Percentiles rank a stretch among this genome's conserved stretches.
Evolutionary conservation across 2,797 vertebrate species (phyloP).

Genomic region (Lacerta viridis): DNA sequence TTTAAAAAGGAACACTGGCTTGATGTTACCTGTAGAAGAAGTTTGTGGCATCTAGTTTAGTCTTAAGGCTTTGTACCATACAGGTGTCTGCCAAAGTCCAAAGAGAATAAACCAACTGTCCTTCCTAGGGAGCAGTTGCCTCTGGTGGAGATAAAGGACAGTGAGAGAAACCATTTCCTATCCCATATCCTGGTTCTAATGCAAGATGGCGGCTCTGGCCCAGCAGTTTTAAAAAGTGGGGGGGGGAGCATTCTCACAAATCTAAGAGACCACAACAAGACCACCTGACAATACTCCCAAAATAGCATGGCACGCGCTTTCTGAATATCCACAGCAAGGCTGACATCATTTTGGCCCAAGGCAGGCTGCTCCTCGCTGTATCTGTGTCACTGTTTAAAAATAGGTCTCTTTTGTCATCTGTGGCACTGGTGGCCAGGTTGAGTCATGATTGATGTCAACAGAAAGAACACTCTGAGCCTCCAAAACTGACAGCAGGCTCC

Average conservation of each 20-base stretch:
- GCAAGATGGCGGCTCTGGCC: conserved; percentile 67
- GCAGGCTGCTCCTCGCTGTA: conserved; percentile 35
- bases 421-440: conserved; percentile 57
- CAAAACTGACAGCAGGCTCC: conserved; percentile 72
- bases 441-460: conserved; percentile 73
- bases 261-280: conserved; percentile 52
- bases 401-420: conserved; percentile 69
- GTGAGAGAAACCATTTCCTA: conserved; percentile 46
- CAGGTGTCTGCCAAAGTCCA: neutral
- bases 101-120: neutral
- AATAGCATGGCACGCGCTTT: conserved; percentile 57
- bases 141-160: conserved; percentile 55
- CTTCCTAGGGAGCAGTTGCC: conserved; percentile 16
- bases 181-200: conserved; percentile 60
- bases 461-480: conserved; percentile 70
- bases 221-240: conserved; percentile 40
- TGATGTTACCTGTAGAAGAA: neutral
- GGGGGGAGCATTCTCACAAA: conserved; percentile 49
- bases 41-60: neutral
- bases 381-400: conserved; percentile 73
- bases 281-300: conserved; percentile 66
- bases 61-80: neutral
- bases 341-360: conserved; percentile 61
- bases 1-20: neutral
- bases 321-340: conserved; percentile 46